A percentile compares a stretch with the other conserved stretches of the same genome.
These are phyloP conservation scores for Spheniscus humboldti DNA, from an alignment of 2,797 vertebrate genomes.

Conservation along the genomic window DNA sequence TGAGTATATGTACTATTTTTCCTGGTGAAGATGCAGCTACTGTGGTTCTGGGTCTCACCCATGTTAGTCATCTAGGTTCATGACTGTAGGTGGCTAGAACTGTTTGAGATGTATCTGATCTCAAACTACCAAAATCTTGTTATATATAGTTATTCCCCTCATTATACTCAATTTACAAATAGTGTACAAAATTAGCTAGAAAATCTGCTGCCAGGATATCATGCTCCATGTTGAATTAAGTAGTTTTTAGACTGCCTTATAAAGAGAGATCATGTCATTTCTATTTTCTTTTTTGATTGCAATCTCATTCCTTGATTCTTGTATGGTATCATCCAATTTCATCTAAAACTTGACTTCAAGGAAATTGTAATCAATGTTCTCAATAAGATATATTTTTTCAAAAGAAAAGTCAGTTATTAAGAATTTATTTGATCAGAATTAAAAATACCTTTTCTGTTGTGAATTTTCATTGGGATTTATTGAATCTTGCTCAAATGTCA, in stretches of 20 bases:
- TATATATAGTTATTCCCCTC: not conserved
- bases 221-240: not conserved
- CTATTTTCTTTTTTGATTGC: not conserved
- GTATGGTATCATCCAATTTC: not conserved
- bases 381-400: not conserved
- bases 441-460: not conserved
- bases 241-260: not conserved
- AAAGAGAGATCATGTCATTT: not conserved
- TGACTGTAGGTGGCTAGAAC: not conserved
- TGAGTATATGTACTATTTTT: not conserved
- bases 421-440: not conserved
- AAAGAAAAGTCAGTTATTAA: not conserved
- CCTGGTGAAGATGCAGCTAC: not conserved
- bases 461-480: not conserved
- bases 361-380: not conserved
- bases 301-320: not conserved
- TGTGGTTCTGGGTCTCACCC: not conserved
- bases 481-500: not conserved
- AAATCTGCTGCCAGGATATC: not conserved
- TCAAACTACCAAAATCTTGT: not conserved
- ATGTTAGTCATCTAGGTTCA: not conserved
- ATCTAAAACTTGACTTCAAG: not conserved
- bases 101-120: not conserved
- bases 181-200: not conserved
- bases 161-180: not conserved